These are phyloP conservation scores for Salvelinus fontinalis DNA, from an alignment of 2,113 vertebrate genomes.

Conservation along the genomic window DNA sequence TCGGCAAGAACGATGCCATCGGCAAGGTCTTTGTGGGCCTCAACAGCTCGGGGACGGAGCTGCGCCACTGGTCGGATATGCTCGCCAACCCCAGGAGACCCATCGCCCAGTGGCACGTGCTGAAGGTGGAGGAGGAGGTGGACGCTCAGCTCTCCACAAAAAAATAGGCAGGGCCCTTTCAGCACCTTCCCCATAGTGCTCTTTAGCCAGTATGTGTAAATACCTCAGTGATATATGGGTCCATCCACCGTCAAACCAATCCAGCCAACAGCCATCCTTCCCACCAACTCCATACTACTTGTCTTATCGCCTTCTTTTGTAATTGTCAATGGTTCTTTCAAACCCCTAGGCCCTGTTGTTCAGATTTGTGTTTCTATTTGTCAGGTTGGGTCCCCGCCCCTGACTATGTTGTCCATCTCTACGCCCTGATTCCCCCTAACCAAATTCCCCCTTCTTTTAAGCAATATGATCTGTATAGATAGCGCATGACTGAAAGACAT, in stretches of 20 bases:
- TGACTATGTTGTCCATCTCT: constrained; percentile 52
- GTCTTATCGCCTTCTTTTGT: constrained; percentile 33
- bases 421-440: constrained; percentile 62
- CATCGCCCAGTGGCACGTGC: constrained; percentile 98
- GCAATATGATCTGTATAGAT: constrained; percentile 99
- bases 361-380: constrained; percentile 28
- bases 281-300: constrained; percentile 69
- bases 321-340: constrained; percentile 42
- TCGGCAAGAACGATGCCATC: constrained; percentile 99
- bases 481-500: constrained; percentile 97
- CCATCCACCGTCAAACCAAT: constrained; percentile 81
- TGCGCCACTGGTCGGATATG: constrained; percentile 99
- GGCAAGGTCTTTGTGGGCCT: constrained; percentile 99
- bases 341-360: constrained; percentile 26
- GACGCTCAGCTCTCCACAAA: constrained; percentile 93
- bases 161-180: constrained; percentile 89
- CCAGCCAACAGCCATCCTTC: constrained; percentile 63
- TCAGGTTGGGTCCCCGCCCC: constrained; percentile 1
- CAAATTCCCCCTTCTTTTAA: constrained; percentile 97
- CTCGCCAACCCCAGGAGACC: constrained; percentile 97
- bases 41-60: constrained; percentile 95
- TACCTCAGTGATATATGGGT: constrained; percentile 97
- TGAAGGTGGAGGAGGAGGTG: constrained; percentile 94
- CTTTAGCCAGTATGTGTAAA: constrained; percentile 99
- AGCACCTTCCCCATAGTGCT: constrained; percentile 90